These are phyloP conservation scores for Argyrosomus regius DNA, from an alignment of 2,797 vertebrate genomes.

Conservation along the genomic window DNA sequence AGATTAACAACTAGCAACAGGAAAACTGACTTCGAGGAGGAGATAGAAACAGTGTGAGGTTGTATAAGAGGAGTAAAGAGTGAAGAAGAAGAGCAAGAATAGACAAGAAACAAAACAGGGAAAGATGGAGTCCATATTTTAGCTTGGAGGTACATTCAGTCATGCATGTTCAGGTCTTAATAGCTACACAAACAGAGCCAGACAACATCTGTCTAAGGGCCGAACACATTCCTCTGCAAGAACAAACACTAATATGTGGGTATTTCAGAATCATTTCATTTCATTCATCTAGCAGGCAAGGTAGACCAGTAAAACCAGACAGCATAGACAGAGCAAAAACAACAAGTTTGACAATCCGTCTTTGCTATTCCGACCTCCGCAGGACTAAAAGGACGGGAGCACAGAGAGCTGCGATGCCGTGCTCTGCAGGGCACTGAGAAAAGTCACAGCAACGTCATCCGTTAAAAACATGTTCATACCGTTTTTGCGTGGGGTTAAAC, in stretches of 20 bases:
- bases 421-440: slow-evolving; percentile 55
- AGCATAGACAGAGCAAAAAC: slow-evolving; percentile 60
- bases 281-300: slow-evolving; percentile 60
- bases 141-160: slow-evolving; percentile 51
- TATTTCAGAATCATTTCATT: slow-evolving; percentile 22
- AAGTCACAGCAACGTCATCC: slow-evolving; percentile 35
- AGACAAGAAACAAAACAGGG: slow-evolving; percentile 58
- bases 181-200: slow-evolving; percentile 70
- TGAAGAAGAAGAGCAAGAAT: slow-evolving; percentile 21
- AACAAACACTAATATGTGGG: slow-evolving; percentile 45
- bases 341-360: slow-evolving; percentile 42
- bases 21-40: slow-evolving; percentile 56
- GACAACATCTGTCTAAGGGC: slow-evolving; percentile 48
- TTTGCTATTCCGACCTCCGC: slow-evolving; percentile 42
- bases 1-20: slow-evolving; percentile 58
- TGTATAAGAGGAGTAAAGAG: slow-evolving; percentile 20
- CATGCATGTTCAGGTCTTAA: slow-evolving; percentile 65
- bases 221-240: slow-evolving; percentile 53
- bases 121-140: slow-evolving; percentile 56
- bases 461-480: slow-evolving; percentile 12
- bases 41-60: slow-evolving; percentile 45
- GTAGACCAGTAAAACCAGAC: slow-evolving; percentile 63
- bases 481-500: slow-evolving; percentile 2
- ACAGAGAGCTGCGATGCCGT: slow-evolving; percentile 59
- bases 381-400: slow-evolving; percentile 60